Percentiles rank a stretch among this genome's conserved stretches.
Conservation (phyloP, 2,888 invertebrate species). For the Agrochola macilenta region DNA sequence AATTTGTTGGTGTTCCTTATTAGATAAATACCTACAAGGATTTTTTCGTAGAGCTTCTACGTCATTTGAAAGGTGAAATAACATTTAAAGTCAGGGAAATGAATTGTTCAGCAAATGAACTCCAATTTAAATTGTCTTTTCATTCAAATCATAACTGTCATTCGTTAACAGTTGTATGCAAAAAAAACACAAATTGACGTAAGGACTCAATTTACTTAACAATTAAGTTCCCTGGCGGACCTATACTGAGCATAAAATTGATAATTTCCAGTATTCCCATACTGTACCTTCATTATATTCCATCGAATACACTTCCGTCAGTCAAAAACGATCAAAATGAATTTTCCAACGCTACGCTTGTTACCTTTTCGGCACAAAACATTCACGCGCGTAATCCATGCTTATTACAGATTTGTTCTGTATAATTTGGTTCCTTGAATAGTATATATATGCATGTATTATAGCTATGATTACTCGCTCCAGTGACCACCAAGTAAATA, state of each 20-base stretch:
- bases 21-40: too few relatives aligned
- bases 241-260: background rate
- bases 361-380: background rate
- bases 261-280: background rate
- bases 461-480: constrained; percentile 22
- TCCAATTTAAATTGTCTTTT: too few relatives aligned
- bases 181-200: too few relatives aligned
- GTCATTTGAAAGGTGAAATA: background rate
- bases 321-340: background rate
- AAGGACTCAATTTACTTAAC: too few relatives aligned
- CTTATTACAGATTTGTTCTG: constrained; percentile 38
- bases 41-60: background rate
- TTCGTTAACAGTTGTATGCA: too few relatives aligned
- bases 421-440: constrained; percentile 42
- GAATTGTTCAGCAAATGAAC: too few relatives aligned
- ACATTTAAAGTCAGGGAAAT: background rate
- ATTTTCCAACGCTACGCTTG: constrained; percentile 9
- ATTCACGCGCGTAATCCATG: constrained; percentile 13
- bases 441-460: constrained; percentile 1
- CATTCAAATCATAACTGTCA: too few relatives aligned
- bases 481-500: constrained; percentile 40
- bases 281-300: background rate
- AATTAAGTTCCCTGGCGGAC: too few relatives aligned
- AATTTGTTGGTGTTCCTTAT: too few relatives aligned
- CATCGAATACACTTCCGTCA: background rate